Conservation (phyloP, 2,797 vertebrate genomes). For the Otolemur crassicaudatus region DNA sequence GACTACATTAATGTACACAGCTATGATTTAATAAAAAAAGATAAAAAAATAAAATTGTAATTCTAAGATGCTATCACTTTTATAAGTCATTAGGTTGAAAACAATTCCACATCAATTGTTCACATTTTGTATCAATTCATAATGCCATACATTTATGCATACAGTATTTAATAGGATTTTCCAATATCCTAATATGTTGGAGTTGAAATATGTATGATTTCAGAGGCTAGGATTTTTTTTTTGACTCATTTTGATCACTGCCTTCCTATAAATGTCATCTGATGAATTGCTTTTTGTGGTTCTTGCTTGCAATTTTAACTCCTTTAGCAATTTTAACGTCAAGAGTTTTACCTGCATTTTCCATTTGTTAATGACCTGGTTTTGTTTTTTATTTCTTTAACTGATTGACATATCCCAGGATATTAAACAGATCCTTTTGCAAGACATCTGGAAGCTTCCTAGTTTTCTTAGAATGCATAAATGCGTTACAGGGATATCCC, state of each 20-base stretch:
- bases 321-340: slow-evolving; percentile 22
- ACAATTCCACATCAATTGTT: not conserved
- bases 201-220: not conserved
- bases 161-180: not conserved
- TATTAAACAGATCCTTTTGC: not conserved
- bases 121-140: not conserved
- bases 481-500: not conserved
- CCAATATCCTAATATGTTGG: not conserved
- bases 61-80: not conserved
- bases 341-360: not conserved
- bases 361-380: not conserved
- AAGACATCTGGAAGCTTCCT: not conserved
- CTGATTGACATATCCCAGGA: not conserved
- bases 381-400: slow-evolving; percentile 3
- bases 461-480: not conserved
- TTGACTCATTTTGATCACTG: not conserved
- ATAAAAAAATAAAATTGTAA: not conserved
- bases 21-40: too few species aligned
- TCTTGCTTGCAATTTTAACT: slow-evolving; percentile 32
- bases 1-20: too few species aligned
- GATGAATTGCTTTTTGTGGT: not conserved
- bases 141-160: not conserved
- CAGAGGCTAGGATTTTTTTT: slow-evolving; percentile 1
- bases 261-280: not conserved
- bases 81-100: not conserved